phyloP scores from a whole-genome alignment of 2,113 vertebrate genomes.

The Forbesichthys agassizii region DNA sequence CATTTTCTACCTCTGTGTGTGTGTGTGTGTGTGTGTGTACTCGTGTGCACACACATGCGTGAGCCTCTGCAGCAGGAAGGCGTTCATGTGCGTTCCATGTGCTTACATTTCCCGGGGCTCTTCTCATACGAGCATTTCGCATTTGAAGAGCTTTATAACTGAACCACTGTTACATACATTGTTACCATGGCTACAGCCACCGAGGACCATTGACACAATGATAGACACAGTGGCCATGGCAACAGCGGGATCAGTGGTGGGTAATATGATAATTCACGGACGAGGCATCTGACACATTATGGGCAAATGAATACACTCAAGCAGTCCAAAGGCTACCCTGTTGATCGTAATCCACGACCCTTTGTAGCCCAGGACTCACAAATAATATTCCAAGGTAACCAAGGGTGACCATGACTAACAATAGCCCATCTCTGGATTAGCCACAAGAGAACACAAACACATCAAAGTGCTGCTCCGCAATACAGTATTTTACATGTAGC shows the following conservation, averaged over 20 bases:
- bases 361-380: constrained; percentile 55
- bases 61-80: neutral
- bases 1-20: neutral
- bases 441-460: constrained; percentile 42
- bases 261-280: constrained; percentile 72
- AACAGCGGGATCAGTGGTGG: constrained; percentile 71
- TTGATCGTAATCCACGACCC: constrained; percentile 50
- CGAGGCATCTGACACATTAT: constrained; percentile 58
- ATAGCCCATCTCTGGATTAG: constrained; percentile 56
- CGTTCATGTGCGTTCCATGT: neutral
- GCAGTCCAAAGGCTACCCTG: constrained; percentile 37
- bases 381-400: constrained; percentile 63
- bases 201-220: constrained; percentile 77
- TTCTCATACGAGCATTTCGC: constrained; percentile 49
- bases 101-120: constrained; percentile 43
- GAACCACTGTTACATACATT: constrained; percentile 66
- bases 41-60: neutral
- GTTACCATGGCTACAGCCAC: constrained; percentile 74
- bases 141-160: constrained; percentile 69
- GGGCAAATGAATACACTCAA: constrained; percentile 54
- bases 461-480: constrained; percentile 43
- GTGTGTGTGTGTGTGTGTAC: neutral
- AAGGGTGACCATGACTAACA: constrained; percentile 65
- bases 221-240: constrained; percentile 74
- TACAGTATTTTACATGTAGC: neutral